These are phyloP conservation scores for Mormyrus hasselquistii DNA, from an alignment of 2,797 vertebrate species.

Conservation along the genomic window DNA sequence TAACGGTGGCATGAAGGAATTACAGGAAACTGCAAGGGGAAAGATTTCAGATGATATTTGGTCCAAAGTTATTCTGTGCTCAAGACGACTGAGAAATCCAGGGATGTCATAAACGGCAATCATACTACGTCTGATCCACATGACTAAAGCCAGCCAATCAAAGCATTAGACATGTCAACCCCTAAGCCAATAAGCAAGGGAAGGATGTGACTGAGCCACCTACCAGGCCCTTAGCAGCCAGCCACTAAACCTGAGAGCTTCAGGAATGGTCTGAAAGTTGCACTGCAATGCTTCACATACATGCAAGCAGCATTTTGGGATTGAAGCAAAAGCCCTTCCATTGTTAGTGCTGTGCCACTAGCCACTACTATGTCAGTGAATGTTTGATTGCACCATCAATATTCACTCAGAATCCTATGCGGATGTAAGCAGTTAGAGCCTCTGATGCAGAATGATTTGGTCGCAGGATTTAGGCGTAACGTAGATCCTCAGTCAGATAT, in stretches of 20 bases:
- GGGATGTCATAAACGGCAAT: neutral
- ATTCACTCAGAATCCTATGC: neutral
- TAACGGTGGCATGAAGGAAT: neutral
- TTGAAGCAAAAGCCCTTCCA: neutral
- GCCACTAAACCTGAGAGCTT: neutral
- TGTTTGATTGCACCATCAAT: neutral
- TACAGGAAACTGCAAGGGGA: neutral
- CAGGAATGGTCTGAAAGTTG: slow-evolving; percentile 8
- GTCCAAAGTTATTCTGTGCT: neutral
- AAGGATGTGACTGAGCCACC: neutral
- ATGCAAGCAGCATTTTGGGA: slow-evolving; percentile 9
- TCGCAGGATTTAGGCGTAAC: neutral
- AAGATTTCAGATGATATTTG: neutral
- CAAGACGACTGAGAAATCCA: neutral
- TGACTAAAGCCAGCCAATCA: neutral
- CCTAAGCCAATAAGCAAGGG: neutral
- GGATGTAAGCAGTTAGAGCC: neutral
- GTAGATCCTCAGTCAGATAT: neutral
- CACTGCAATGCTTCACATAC: slow-evolving; percentile 16
- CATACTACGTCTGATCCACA: neutral
- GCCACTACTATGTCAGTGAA: neutral
- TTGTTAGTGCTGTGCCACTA: slow-evolving; percentile 7
- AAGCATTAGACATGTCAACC: neutral
- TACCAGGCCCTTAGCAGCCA: neutral
- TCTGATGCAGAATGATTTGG: neutral